Base-by-base conservation (phyloP, 2,113 vertebrate species). In the Uria aalge region DNA sequence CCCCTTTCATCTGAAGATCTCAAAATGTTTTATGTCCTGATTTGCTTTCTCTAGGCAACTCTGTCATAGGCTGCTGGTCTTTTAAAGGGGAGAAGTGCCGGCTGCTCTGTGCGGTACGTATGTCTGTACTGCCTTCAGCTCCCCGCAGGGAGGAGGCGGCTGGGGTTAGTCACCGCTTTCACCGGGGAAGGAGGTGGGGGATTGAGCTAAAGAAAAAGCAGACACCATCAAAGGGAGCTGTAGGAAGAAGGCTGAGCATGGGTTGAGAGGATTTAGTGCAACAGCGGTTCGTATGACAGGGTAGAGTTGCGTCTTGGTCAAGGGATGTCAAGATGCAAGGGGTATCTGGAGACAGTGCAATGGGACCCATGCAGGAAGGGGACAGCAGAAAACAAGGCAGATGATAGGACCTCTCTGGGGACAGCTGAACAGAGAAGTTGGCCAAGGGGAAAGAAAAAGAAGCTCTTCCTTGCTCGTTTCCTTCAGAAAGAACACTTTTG, bases 1-100 rank as follows among this genome's bases (percentile, higher is more conserved):
- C 17, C 21, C 30, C 67, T 96, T 88, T 94, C 63, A 91, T 75
- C 24, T 64, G 85, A 96, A 92, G 60, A 92, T 79, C 48, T 94
- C 45, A 62, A 48, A 91, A 87, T 68, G 56, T 40, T 92, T 96
- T 95, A 80, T 71, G 40, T 75, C 52, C 56, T 1, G 6, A 75
- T 89, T 84, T 86, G 30, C 56, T 92, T 89, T 81, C 64, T 62
- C 40, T 52, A 0, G 55, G 38, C 64, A 67, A 40, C 23, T 84
- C 47, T 84, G 0, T 19, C 6, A 1, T 62, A 88, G 59, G 50
- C 45, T 66, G 13, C 57, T 86, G 94, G 72, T 71, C 50, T 73
- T 92, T 74, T 29, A 55, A 9, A 30, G 32, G 12, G 24, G 29
- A 34, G 64, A 45, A 47, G 63, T 20, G 27, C 32, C 29, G 50